Percentiles rank a stretch among this genome's conserved stretches.
phyloP scores from a whole-genome alignment of 2,797 vertebrate species.

The Neosilurus hyrtlii region DNA sequence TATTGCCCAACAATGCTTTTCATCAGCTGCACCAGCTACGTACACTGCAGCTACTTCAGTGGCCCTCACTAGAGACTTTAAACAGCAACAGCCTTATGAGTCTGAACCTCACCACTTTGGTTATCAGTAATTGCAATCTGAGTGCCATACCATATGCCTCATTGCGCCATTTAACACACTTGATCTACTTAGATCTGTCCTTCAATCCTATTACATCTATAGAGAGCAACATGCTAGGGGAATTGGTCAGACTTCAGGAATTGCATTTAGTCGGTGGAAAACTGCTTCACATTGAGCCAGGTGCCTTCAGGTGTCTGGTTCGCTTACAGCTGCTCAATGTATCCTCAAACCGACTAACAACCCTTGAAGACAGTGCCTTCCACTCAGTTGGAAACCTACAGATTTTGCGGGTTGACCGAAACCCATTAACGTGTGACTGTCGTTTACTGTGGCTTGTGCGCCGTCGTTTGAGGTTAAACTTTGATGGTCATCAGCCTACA shows the following conservation, averaged over 20 bases:
- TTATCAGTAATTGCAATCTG: slow-evolving; percentile 81
- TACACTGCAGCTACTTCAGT: slow-evolving; percentile 78
- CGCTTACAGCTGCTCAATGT: slow-evolving; percentile 83
- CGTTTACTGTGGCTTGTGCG: slow-evolving; percentile 87
- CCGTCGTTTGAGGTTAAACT: slow-evolving; percentile 74
- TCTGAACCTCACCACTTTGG: slow-evolving; percentile 83
- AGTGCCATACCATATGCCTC: slow-evolving; percentile 79
- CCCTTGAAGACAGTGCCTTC: slow-evolving; percentile 82
- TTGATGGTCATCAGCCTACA: slow-evolving; percentile 78
- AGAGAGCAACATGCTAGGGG: slow-evolving; percentile 71
- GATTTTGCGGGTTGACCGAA: slow-evolving; percentile 81
- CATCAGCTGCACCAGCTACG: slow-evolving; percentile 71
- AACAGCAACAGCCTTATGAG: slow-evolving; percentile 78
- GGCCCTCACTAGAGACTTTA: slow-evolving; percentile 76
- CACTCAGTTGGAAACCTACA: slow-evolving; percentile 82
- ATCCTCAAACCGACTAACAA: slow-evolving; percentile 81
- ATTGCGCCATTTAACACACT: slow-evolving; percentile 77
- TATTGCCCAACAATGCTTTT: slow-evolving; percentile 79
- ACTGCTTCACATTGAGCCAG: slow-evolving; percentile 77
- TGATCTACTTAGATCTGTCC: slow-evolving; percentile 84
- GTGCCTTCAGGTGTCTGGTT: slow-evolving; percentile 81
- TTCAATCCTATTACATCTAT: slow-evolving; percentile 84
- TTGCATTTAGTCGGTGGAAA: slow-evolving; percentile 79
- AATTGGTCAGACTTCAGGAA: slow-evolving; percentile 81
- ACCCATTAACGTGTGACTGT: slow-evolving; percentile 87